Base-by-base conservation (phyloP, 2,888 invertebrate genomes). In the Drosophila tanythrix region DNA sequence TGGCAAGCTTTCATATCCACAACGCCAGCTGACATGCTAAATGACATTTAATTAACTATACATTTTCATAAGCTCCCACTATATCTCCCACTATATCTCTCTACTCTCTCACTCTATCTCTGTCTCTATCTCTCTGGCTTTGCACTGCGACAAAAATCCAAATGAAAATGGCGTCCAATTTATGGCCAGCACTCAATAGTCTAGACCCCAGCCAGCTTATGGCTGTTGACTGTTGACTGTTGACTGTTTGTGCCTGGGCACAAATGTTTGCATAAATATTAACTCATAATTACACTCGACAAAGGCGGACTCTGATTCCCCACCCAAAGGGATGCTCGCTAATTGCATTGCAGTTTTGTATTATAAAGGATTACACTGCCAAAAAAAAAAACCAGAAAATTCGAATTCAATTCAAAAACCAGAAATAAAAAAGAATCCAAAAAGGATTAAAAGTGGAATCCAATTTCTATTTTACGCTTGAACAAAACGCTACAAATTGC, bases 271-370 rank as follows among this genome's bases (percentile, higher is more conserved):
- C 88, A 80, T 88, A 85, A 85, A 84, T 89, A 86, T 80, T 89
- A 82, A 85, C 81, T 88, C 74, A 82, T 88, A 88, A 89, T 88
- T 88, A 79, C 76, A 88, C 85, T 88, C 76, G 67, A 89, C 89
- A 89, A 85, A 78, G 76, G 80, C 83, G 27, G n/a, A 1, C 51
- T 11, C 50, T 11, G 35, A n/a, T n/a, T 38, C 48, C 15, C 31
- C 40, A 27, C 31, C 40, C 53, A 36, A 38, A 18, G 67, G 73
- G 60, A 55, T 53, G 38, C 33, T 64, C 63, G 59, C 84, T 88
- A 83, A 68, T 68, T 68, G 68, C 68, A 82, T 82, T 77, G 73
- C 61, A 61, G 67, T 62, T 38, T 35, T 36, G n/a, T 38, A 68
- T 55, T 38, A 56, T 21, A 33, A 48, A 18, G 48, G 6, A 15